Evolutionary conservation across 2,797 vertebrate genomes (phyloP).

Genomic region (Xiphophorus birchmanni): DNA sequence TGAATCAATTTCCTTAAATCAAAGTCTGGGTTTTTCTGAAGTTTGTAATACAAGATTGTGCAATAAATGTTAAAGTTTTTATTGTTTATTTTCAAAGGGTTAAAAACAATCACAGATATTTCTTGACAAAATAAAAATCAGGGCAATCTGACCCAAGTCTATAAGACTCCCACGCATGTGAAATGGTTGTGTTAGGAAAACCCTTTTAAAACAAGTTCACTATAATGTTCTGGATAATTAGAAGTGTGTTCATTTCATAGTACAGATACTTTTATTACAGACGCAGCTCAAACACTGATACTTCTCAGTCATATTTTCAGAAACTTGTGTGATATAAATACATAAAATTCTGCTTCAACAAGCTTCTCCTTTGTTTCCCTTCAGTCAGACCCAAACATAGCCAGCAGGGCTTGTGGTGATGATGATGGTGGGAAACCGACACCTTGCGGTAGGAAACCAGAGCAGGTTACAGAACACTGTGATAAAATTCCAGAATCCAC

Average conservation of each 20-base stretch:
- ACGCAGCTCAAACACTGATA: conserved; percentile 4
- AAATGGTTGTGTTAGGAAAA: not conserved
- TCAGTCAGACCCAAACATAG: conserved; percentile 51
- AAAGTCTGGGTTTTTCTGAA: not conserved
- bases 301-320: conserved; percentile 5
- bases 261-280: not conserved
- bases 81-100: not conserved
- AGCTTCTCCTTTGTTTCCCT: conserved; percentile 76
- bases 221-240: not conserved
- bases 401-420: conserved; percentile 66
- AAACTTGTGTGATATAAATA: conserved; percentile 7
- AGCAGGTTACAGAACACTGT: conserved; percentile 98
- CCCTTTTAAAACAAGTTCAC: not conserved
- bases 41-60: not conserved
- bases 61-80: not conserved
- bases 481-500: conserved; percentile 98
- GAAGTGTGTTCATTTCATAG: not conserved
- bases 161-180: not conserved
- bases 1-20: not conserved
- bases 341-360: conserved; percentile 31
- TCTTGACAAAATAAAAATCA: not conserved
- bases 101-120: not conserved
- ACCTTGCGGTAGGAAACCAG: conserved; percentile 91
- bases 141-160: not conserved
- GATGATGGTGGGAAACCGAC: conserved; percentile 87